A percentile compares a stretch with the other conserved stretches of the same genome.
These are phyloP conservation scores for Drosophila arizonae DNA, from an alignment of 1,140 invertebrate species.

Conservation along the genomic window DNA sequence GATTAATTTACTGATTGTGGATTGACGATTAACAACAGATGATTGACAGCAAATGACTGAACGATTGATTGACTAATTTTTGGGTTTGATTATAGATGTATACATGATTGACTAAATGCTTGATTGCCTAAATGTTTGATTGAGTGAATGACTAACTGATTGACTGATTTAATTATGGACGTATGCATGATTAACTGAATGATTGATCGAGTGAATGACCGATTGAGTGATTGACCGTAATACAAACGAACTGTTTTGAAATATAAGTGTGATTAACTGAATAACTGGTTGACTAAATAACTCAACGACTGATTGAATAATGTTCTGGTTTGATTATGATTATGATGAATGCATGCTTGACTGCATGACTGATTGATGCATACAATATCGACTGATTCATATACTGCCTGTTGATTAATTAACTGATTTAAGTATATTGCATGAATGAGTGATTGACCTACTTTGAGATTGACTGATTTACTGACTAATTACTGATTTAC, in stretches of 20 bases:
- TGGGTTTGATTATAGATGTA: background rate
- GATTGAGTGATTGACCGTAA: too few species aligned
- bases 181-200: background rate
- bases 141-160: background rate
- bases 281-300: background rate
- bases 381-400: background rate
- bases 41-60: too few species aligned
- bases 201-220: too few species aligned
- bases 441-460: too few species aligned
- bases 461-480: background rate
- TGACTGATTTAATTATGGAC: background rate
- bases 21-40: too few species aligned
- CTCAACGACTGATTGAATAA: background rate
- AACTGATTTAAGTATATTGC: background rate
- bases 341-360: too few species aligned
- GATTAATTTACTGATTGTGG: too few species aligned
- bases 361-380: background rate
- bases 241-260: too few species aligned
- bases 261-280: background rate
- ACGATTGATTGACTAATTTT: too few species aligned
- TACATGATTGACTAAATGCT: too few species aligned
- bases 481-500: background rate
- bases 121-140: too few species aligned
- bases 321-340: too few species aligned
- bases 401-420: background rate